Conservation (phyloP, 2,888 invertebrate genomes). For the Philhelius pedissequus region DNA sequence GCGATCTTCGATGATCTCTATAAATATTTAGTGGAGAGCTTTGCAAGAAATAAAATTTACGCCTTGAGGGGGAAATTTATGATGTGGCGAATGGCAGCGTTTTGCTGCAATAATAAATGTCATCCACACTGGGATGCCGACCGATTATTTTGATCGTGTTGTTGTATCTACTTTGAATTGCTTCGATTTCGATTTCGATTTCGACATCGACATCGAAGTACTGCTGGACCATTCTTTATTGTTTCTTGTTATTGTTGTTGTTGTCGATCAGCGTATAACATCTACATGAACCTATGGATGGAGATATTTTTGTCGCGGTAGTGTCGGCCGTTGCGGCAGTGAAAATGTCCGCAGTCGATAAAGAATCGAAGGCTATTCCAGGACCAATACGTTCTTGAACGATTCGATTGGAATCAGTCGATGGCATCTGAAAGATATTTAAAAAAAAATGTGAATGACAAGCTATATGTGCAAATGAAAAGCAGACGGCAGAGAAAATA, state of each 20-base stretch:
- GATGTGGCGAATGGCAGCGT: slow-evolving; percentile 66
- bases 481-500: slow-evolving; percentile 35
- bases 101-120: slow-evolving; percentile 67
- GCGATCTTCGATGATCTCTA: slow-evolving; percentile 57
- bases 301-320: slow-evolving; percentile 11
- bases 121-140: slow-evolving; percentile 56
- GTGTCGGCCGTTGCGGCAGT: neutral
- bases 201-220: neutral
- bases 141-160: slow-evolving; percentile 26
- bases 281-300: neutral
- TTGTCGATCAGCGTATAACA: neutral
- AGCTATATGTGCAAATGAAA: slow-evolving; percentile 6
- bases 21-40: slow-evolving; percentile 55
- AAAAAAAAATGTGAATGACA: slow-evolving; percentile 25
- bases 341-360: neutral
- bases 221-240: neutral
- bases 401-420: neutral
- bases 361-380: slow-evolving; percentile 15
- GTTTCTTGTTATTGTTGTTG: neutral
- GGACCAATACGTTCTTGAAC: neutral
- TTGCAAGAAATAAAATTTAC: slow-evolving; percentile 58
- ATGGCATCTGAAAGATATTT: slow-evolving; percentile 33
- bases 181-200: neutral
- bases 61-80: slow-evolving; percentile 64
- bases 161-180: slow-evolving; percentile 9